These are phyloP conservation scores for Ophion ellenae DNA, from an alignment of 2,888 invertebrate species.

Conservation along the genomic window DNA sequence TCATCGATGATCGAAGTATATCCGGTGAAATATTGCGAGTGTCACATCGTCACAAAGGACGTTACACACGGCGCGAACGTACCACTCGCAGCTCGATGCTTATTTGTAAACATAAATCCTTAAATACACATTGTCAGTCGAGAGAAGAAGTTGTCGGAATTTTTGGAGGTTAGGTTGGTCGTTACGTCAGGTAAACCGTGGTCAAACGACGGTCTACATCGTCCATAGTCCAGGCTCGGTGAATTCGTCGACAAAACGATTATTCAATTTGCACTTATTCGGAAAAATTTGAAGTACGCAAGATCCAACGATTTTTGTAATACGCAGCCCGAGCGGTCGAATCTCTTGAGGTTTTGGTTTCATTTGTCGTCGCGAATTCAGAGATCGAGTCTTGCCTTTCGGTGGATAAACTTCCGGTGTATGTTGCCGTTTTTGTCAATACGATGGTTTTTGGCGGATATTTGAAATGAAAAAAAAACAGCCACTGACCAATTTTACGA, in stretches of 20 bases:
- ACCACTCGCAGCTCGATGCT: conserved; percentile 1
- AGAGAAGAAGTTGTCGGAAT: conserved; percentile 33
- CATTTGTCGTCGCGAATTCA: not conserved
- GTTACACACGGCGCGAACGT: conserved; percentile 15
- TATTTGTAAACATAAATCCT: conserved; percentile 48
- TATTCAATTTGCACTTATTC: too few relatives aligned
- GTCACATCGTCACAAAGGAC: not conserved
- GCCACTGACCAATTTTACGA: too few relatives aligned
- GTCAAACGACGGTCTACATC: conserved; percentile 49
- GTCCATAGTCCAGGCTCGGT: too few relatives aligned
- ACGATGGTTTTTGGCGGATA: too few relatives aligned
- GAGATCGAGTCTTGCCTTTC: not conserved
- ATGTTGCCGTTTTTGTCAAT: too few relatives aligned
- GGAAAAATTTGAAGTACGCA: too few relatives aligned
- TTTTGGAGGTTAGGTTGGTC: conserved; percentile 59
- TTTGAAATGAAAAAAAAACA: too few relatives aligned
- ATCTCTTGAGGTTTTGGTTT: not conserved
- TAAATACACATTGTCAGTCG: conserved; percentile 36
- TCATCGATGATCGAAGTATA: conserved; percentile 13
- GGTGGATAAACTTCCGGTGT: too few relatives aligned
- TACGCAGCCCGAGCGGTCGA: not conserved
- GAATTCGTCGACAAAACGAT: not conserved
- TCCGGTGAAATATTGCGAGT: not conserved
- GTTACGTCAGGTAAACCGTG: conserved; percentile 57
- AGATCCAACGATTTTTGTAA: too few relatives aligned